A percentile compares a stretch with the other conserved stretches of the same genome.
Conservation (phyloP, 2,888 invertebrate genomes). For the Andrena camellia region DNA sequence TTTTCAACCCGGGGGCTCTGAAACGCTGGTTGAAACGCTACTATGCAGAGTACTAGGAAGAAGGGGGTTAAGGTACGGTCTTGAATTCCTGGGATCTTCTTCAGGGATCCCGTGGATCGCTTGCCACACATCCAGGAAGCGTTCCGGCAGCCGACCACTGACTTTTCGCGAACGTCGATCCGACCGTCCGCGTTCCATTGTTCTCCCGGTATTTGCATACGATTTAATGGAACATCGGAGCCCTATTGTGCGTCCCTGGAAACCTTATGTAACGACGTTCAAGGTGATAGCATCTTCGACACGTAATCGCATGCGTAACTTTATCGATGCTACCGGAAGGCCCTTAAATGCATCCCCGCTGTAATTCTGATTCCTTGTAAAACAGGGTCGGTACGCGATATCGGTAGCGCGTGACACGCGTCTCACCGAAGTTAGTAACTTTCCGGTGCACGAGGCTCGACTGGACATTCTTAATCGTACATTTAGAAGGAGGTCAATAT, state of each 20-base stretch:
- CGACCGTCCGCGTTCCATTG: conserved; percentile 76
- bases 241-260: conserved; percentile 73
- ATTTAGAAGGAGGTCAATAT: no score
- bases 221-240: conserved; percentile 78
- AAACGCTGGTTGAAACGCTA: background rate
- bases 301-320: conserved; percentile 70
- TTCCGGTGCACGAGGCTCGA: background rate
- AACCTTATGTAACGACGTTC: conserved; percentile 76
- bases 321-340: conserved; percentile 63
- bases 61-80: conserved; percentile 32
- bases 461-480: no score
- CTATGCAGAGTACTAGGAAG: conserved; percentile 7
- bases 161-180: conserved; percentile 75
- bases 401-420: conserved; percentile 1
- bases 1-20: background rate
- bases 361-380: conserved; percentile 15
- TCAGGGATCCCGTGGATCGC: conserved; percentile 41
- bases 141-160: conserved; percentile 68
- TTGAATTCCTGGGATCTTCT: conserved; percentile 34
- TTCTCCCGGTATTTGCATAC: conserved; percentile 76
- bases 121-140: conserved; percentile 72
- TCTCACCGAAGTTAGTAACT: background rate
- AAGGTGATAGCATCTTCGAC: conserved; percentile 70
- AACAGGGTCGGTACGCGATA: conserved; percentile 14
- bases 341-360: conserved; percentile 39